Conservation (phyloP, 2,888 invertebrate genomes). For the Hipparchia sbordonii region DNA sequence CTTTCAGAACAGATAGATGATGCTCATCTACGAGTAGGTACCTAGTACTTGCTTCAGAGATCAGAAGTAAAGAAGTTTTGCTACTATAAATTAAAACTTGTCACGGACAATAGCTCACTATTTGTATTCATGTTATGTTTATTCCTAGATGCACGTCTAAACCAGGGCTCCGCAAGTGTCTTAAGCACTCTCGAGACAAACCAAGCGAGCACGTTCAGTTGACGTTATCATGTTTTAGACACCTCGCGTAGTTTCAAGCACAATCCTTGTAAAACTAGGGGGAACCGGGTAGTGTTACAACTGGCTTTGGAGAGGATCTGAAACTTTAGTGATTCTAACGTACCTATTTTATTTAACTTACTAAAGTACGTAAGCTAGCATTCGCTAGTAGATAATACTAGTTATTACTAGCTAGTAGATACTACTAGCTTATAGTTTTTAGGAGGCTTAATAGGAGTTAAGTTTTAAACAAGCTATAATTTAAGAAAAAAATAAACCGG, state of each 20-base stretch:
- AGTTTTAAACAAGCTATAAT: no score
- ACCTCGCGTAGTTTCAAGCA: constrained; percentile 34
- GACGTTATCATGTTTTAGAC: constrained; percentile 42
- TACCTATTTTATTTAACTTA: neutral
- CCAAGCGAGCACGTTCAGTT: constrained; percentile 43
- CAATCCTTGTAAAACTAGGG: constrained; percentile 31
- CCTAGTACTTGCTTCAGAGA: no score
- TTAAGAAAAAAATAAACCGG: no score
- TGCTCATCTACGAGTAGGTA: no score
- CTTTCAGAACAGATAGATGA: no score
- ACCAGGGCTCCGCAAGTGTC: constrained; percentile 43
- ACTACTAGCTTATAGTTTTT: no score
- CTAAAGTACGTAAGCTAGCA: no score
- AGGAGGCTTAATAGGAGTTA: no score
- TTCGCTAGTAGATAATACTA: neutral
- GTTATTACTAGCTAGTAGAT: no score
- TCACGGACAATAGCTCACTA: constrained; percentile 3
- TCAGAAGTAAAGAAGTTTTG: neutral
- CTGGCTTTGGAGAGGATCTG: constrained; percentile 5
- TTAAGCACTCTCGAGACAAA: constrained; percentile 43
- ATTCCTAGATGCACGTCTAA: constrained; percentile 24
- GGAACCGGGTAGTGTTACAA: constrained; percentile 17
- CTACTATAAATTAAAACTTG: neutral
- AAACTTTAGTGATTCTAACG: neutral
- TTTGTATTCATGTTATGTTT: constrained; percentile 22